These are phyloP conservation scores for Agapostemon virescens DNA, from an alignment of 2,888 invertebrate species.

Conservation along the genomic window DNA sequence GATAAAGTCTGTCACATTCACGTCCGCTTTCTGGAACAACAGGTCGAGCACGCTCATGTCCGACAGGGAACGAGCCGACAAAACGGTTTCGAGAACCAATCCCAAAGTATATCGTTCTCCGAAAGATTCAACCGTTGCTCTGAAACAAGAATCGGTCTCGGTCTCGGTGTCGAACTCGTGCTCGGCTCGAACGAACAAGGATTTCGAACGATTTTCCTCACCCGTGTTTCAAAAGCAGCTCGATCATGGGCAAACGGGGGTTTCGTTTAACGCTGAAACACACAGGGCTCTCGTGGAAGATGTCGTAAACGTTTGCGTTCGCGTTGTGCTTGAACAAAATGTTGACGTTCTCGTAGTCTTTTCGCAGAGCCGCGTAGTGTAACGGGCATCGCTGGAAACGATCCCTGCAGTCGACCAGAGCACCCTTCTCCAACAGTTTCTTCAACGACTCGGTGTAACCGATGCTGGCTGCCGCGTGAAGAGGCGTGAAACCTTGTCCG, in stretches of 20 bases:
- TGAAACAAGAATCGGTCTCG: background rate
- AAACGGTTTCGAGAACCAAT: background rate
- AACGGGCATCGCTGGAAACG: background rate
- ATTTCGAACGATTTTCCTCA: background rate
- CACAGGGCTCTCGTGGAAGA: background rate
- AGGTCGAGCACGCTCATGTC: background rate
- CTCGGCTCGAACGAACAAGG: background rate
- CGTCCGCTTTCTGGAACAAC: slow-evolving; percentile 1
- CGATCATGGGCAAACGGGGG: background rate
- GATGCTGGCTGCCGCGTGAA: background rate
- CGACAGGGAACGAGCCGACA: background rate
- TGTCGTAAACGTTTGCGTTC: background rate
- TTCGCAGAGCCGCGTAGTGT: background rate
- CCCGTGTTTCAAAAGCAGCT: background rate
- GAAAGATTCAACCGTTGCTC: background rate
- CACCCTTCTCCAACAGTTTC: background rate
- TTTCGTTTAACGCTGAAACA: background rate
- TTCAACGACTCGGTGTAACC: background rate
- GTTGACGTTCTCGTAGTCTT: background rate
- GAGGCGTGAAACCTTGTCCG: background rate
- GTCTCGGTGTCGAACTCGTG: background rate
- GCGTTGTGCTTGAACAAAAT: background rate
- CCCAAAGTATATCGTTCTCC: background rate
- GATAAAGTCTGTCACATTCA: background rate
- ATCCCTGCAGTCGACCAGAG: background rate